Evolutionary conservation across 2,888 invertebrate genomes (phyloP).

Genomic region (Ptychoptera contaminata): DNA sequence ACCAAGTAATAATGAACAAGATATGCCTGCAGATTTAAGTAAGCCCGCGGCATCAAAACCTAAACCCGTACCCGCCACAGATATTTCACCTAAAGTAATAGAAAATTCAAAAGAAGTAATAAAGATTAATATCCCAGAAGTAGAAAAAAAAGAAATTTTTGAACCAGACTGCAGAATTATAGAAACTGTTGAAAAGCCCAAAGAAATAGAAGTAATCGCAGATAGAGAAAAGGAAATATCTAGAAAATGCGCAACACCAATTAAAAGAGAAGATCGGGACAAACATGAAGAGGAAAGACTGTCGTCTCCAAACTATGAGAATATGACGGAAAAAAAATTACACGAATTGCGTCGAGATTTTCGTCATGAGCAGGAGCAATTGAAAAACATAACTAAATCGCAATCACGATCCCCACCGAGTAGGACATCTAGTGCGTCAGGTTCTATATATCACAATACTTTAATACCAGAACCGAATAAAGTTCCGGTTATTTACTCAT

Average conservation of each 20-base stretch:
- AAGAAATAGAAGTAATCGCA: too few species aligned
- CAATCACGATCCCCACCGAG: constrained; percentile 22
- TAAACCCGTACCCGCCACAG: constrained; percentile 15
- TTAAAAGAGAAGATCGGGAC: too few species aligned
- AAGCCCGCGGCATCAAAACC: constrained; percentile 19
- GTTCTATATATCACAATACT: constrained; percentile 21
- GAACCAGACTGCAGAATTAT: neutral
- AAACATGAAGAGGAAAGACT: too few species aligned
- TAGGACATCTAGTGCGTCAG: constrained; percentile 27
- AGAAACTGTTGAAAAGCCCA: too few species aligned
- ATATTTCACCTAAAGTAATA: constrained; percentile 11
- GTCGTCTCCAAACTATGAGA: too few species aligned
- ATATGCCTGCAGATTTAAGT: constrained; percentile 27
- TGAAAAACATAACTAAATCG: constrained; percentile 11
- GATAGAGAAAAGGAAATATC: too few species aligned
- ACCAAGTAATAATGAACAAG: constrained; percentile 17
- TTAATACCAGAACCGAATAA: neutral
- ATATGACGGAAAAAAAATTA: too few species aligned
- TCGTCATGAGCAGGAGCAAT: constrained; percentile 20
- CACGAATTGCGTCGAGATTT: neutral
- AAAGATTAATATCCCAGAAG: neutral
- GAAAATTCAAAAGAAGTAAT: constrained; percentile 3
- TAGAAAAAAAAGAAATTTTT: constrained; percentile 2
- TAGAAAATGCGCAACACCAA: too few species aligned
- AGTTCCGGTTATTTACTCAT: constrained; percentile 15